Base-by-base conservation (phyloP, 1,140 invertebrate species). In the Hylaeus volcanicus region DNA sequence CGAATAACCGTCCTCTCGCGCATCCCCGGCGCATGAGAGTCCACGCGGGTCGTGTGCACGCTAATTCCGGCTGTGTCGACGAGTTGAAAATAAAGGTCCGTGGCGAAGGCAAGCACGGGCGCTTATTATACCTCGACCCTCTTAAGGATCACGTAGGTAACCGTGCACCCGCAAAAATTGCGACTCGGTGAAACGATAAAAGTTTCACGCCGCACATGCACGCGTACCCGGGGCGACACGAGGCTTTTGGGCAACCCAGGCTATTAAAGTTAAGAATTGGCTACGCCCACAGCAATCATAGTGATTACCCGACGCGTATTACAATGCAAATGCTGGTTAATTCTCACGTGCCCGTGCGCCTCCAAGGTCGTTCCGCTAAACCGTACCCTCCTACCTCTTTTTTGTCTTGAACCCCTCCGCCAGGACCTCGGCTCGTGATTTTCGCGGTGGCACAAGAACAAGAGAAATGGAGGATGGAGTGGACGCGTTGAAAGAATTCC, bases 291-390 rank as follows among this genome's bases (percentile, higher is more conserved):
- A 72, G 79, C 87, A 81, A 91, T 90, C 89, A 90, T 89, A 90
- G 83, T 87, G 80, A 90, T 90, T 90, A 89, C 79, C 69, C 61
- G 72, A 80, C 74, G 78, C 86, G 85, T 85, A 88, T 91, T 89
- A 90, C 88, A 89, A 90, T 90, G 89, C 89, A 91, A 90, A 88
- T 90, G 85, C 87, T 86, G 74, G 85, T 88, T 88, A 87, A 86
- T 87, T 85, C 82, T 79, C 77, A 81, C 79, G 83, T 81, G 79
- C 55, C 60, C 61, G 48, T 60, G 81, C 77, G 48, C 79, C 60
- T 55, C 48, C 78, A 37, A 69, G 74, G 69, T 83, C 66, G 83
- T 86, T 76, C 56, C 58, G 53, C 15, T 85, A 72, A 85, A 77
- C 26, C 66, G 66, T 60, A 37, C 26, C 39, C 58, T n/a, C 43